A percentile compares a stretch with the other conserved stretches of the same genome.
Conservation (phyloP, 35 echinoderm and acorn worm species). For the Ophioderma brevispina region DNA sequence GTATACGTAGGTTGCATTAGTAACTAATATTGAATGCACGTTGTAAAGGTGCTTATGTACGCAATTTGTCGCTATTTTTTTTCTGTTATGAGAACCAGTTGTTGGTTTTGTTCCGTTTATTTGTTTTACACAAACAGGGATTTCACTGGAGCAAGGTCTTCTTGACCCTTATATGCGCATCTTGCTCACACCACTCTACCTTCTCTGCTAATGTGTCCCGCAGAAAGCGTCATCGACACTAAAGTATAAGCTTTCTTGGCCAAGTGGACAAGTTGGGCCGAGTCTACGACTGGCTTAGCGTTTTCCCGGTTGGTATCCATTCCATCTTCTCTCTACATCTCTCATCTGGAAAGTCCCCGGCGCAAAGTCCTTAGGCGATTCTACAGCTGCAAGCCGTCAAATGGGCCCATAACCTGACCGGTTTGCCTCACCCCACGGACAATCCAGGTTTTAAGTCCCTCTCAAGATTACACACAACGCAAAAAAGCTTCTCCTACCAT, state of each 20-base stretch:
- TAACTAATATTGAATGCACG: neutral
- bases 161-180: neutral
- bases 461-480: no score
- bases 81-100: no score
- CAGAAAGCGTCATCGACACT: neutral
- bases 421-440: conserved; percentile 27
- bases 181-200: neutral
- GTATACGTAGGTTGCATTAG: neutral
- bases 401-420: conserved; percentile 10
- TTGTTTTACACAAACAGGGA: conserved; percentile 5
- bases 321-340: neutral
- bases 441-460: conserved; percentile 6
- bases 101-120: no score
- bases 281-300: neutral
- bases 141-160: neutral
- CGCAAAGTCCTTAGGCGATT: neutral
- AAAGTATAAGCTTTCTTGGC: neutral
- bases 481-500: no score
- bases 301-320: conserved; percentile 4
- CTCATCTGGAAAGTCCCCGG: neutral
- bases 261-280: neutral
- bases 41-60: neutral
- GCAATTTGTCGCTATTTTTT: no score
- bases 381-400: neutral
- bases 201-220: neutral